Evolutionary conservation across 2,888 invertebrate genomes (phyloP), one percentile per base, ranked within the genome.

Genomic region (Atrina japonica): DNA sequence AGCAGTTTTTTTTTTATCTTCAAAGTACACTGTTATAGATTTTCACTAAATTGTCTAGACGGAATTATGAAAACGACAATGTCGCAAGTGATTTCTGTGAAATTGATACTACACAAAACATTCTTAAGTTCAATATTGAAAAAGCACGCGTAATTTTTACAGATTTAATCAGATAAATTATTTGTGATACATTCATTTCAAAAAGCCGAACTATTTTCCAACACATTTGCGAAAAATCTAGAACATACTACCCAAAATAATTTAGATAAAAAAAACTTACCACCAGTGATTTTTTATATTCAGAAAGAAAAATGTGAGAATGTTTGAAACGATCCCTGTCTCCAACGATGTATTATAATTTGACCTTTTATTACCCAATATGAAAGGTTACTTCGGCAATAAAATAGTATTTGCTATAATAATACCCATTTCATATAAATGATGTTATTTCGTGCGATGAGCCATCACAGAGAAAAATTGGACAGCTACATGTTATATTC

Each of bases 361-460:
- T 59, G 59, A 59, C 45, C 25, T 45, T 25, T 43, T 43, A 43
- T 59, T 59, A 59, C 25, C 59, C 59, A 59, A 59, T 59, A 40
- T 29, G 29, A 27, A 43, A 43, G 21, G 27, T 45, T 27, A 43
- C 18, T 35, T 41, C 16, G 41, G n/a, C 18, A 45, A 41, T 23
- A 59, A 43, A 59, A 35, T 35, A 7, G 18, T 45, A 27, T 59
- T 43, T 45, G 45, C 43, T 59, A 43, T 45, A 59, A 43, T 59
- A 25, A 59, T 43, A 43, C 27, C 45, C 59, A 59, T 59, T 59
- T 43, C 25, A 27, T 14, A 43, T 27, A 45, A 45, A 59, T 59
- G 45, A 45, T 27, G 21, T 6, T 59, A 59, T 59, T 25, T 45
- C 59, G 59, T 59, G 59, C 59, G 29, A 29, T 43, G 43, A 59